Evolutionary conservation across 2,113 vertebrate genomes (phyloP).

Genomic region (Zosterops borbonicus): DNA sequence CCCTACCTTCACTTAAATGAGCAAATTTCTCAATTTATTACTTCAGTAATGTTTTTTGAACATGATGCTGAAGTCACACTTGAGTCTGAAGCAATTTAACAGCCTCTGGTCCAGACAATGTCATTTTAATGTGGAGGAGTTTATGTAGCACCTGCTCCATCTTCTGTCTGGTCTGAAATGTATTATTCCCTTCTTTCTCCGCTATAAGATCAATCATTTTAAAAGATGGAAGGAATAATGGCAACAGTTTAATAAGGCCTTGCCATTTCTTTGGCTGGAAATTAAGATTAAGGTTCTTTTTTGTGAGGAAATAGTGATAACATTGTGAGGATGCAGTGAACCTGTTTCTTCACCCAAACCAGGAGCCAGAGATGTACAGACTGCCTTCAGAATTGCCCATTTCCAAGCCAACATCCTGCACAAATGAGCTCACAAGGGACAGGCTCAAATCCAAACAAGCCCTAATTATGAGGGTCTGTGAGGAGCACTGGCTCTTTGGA

Average conservation of each 20-base stretch:
- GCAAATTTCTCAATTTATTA: neutral
- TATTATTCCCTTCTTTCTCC: neutral
- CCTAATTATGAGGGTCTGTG: neutral
- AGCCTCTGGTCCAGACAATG: neutral
- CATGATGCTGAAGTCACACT: neutral
- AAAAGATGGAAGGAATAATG: neutral
- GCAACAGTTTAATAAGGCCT: neutral
- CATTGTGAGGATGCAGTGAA: neutral
- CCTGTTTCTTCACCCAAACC: neutral
- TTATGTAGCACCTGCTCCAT: neutral
- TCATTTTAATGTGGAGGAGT: neutral
- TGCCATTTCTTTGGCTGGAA: neutral
- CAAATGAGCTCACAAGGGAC: conserved; percentile 47
- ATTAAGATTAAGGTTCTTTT: neutral
- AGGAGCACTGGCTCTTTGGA: neutral
- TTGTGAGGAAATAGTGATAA: neutral
- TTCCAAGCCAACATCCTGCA: neutral
- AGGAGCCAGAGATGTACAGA: neutral
- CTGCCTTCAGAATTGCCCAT: neutral
- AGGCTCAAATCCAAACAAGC: neutral
- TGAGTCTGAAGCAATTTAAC: neutral
- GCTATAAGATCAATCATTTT: neutral
- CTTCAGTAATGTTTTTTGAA: neutral
- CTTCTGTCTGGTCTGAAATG: neutral
- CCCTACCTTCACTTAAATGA: neutral